Percentiles rank a stretch among this genome's conserved stretches.
Conservation (phyloP, 1,140 invertebrate species). For the Cataglyphis hispanica region DNA sequence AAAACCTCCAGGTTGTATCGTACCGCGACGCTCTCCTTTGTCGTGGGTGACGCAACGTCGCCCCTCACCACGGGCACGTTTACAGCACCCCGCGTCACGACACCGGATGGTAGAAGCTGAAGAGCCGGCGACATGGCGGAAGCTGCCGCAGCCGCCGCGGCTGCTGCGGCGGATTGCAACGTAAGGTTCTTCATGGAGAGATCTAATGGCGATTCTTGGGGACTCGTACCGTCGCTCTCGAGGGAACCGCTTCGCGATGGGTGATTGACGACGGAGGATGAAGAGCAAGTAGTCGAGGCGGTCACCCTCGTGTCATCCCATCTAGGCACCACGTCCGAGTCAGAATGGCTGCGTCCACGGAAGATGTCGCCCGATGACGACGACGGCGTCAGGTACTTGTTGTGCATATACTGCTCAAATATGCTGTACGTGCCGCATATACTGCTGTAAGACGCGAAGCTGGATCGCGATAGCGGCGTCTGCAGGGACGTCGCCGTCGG, state of each 20-base stretch:
- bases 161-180: constrained; percentile 60
- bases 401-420: constrained; percentile 91
- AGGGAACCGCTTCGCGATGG: constrained; percentile 75
- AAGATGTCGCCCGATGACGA: constrained; percentile 89
- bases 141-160: constrained; percentile 29
- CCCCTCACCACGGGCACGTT: constrained; percentile 91
- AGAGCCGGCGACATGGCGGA: constrained; percentile 79
- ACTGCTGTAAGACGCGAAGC: constrained; percentile 86
- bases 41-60: constrained; percentile 92
- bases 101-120: constrained; percentile 87
- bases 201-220: constrained; percentile 95
- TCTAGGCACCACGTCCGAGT: constrained; percentile 89
- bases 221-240: constrained; percentile 82
- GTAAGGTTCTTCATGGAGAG: constrained; percentile 90
- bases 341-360: constrained; percentile 90
- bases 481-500: constrained; percentile 86
- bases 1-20: constrained; percentile 93
- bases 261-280: constrained; percentile 73
- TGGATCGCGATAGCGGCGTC: constrained; percentile 88
- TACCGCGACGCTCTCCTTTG: constrained; percentile 92
- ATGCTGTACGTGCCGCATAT: constrained; percentile 83
- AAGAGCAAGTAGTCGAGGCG: constrained; percentile 67
- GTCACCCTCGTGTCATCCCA: constrained; percentile 85
- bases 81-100: constrained; percentile 87
- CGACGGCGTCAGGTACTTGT: constrained; percentile 89